Base-by-base conservation (phyloP, 2,888 invertebrate genomes). In the Adelognathus sp. region DNA sequence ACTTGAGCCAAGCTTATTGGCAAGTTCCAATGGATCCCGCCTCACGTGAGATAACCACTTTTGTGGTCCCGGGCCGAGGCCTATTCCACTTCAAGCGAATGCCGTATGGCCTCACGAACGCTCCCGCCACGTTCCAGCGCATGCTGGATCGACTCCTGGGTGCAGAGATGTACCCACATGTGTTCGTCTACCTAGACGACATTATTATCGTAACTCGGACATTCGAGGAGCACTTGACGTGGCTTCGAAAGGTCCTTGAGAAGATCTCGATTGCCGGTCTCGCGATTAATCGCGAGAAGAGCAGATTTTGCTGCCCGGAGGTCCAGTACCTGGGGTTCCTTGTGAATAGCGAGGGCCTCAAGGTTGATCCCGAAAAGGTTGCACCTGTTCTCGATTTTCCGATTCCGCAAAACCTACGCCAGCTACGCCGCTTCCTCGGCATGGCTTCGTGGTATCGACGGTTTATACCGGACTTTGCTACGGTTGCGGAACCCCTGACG, bases 81-180 rank as follows among this genome's bases (percentile, higher is more conserved):
- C 76, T 84, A 70, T 88, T 76, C 54, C 84, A 88, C 6, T 89
- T 89, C 58, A 76, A 63, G 2, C 71, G 83, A 3, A 82, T 88
- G 84, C 88, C 87, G 0, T 87, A 87, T 63, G 77, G 87, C 67
- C 70, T 87, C 67, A 75, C 81, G 79, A 64, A 84, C 58, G 84
- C 83, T 1, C 86, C 87, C 0, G 85, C 87, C 2, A 86, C 86
- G 0, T 88, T 83, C 5, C 84, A 84, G 58, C 54, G 84, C 1
- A 46, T 86, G 11, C 78, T 86, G 67, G 84, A 85, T 60, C 74
- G 76, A 16, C 76, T 85, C 0, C 76, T 84, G 1, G 84, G 82
- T 2, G 81, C 81, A 18, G 81, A 52, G 2, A 21, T 73, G 36
- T 29, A 66, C 18, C 67, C 58, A n/a, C 9, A 41, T 36, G 52